Percentiles rank a stretch among this genome's conserved stretches.
Conservation (phyloP, 2,113 vertebrate genomes). For the Syngnathoides biaculeatus region DNA sequence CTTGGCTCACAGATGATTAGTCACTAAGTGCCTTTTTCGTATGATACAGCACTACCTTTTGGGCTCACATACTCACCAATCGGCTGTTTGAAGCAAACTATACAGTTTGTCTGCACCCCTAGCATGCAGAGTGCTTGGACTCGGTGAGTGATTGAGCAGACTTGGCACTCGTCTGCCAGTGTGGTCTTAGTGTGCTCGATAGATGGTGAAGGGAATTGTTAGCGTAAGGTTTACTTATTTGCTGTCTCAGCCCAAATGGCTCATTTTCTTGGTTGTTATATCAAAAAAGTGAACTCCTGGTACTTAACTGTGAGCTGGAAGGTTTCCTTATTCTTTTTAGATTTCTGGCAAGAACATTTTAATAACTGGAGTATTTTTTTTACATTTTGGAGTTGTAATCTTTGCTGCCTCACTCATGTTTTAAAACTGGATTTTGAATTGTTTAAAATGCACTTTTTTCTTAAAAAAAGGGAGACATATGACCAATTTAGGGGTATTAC, state of each 20-base stretch:
- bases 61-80: conserved; percentile 4
- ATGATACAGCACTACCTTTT: conserved; percentile 18
- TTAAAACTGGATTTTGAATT: conserved; percentile 29
- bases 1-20: conserved; percentile 11
- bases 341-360: conserved; percentile 23
- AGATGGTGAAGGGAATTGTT: conserved; percentile 20
- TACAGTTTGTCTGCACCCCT: neutral
- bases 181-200: conserved; percentile 26
- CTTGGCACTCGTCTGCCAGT: conserved; percentile 33
- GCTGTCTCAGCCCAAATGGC: conserved; percentile 6
- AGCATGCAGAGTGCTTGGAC: neutral
- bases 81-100: neutral
- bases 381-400: conserved; percentile 18
- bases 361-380: conserved; percentile 29
- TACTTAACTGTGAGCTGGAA: conserved; percentile 3
- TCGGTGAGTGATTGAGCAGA: conserved; percentile 27
- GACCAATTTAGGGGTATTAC: conserved; percentile 20
- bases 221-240: conserved; percentile 28
- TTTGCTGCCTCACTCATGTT: conserved; percentile 55
- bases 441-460: conserved; percentile 53
- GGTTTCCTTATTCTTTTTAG: neutral
- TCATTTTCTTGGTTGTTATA: conserved; percentile 10
- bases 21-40: conserved; percentile 27
- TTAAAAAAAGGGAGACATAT: conserved; percentile 22
- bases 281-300: neutral